phyloP scores from a whole-genome alignment of 2,888 invertebrate genomes.

The Cotesia congregata region DNA sequence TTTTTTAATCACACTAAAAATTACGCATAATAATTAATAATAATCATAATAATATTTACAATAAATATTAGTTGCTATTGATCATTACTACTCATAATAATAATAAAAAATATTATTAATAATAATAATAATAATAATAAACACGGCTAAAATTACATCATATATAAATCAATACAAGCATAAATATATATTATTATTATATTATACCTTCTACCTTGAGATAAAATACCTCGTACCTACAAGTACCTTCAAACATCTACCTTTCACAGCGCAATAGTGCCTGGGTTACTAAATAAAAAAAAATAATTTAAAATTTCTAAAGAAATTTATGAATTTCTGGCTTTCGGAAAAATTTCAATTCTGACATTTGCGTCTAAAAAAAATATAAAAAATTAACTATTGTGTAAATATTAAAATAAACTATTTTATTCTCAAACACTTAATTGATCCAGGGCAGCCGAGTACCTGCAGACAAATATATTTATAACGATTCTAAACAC shows the following conservation, averaged over 20 bases:
- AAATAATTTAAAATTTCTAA: constrained; percentile 26
- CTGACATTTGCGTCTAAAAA: background rate
- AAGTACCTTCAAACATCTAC: constrained; percentile 67
- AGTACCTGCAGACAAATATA: constrained; percentile 67
- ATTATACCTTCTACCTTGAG: constrained; percentile 62
- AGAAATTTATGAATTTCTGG: background rate
- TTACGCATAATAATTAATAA: constrained; percentile 30
- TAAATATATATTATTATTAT: constrained; percentile 28
- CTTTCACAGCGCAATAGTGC: constrained; percentile 68
- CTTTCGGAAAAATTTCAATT: constrained; percentile 4
- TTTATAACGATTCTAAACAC: constrained; percentile 56
- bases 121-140: constrained; percentile 31
- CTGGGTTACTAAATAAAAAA: constrained; percentile 58
- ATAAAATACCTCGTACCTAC: constrained; percentile 68
- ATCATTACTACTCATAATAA: background rate
- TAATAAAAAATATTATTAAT: constrained; percentile 20
- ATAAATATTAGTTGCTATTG: background rate
- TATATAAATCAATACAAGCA: background rate
- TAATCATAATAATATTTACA: constrained; percentile 19
- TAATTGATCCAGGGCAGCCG: constrained; percentile 63
- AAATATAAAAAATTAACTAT: no score
- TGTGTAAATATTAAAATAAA: constrained; percentile 28
- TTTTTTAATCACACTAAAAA: constrained; percentile 20
- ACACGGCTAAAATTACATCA: background rate
- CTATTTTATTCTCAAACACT: constrained; percentile 21